These are phyloP conservation scores for Pomacea canaliculata DNA, from an alignment of 2,888 invertebrate species.

Conservation along the genomic window DNA sequence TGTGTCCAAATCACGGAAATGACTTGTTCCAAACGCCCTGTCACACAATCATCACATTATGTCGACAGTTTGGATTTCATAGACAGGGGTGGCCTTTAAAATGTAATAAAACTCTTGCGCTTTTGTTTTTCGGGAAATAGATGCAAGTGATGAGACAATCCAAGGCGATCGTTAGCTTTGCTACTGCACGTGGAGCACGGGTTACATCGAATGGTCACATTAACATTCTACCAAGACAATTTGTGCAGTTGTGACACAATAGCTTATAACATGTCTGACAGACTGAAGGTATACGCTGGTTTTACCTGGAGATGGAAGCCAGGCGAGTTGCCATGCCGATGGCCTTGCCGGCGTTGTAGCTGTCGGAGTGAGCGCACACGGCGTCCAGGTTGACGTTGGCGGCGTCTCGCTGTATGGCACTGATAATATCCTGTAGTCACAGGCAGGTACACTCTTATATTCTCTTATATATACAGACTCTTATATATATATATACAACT, in stretches of 20 bases:
- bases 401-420: conserved; percentile 49
- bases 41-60: background rate
- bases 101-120: background rate
- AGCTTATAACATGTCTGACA: too few species aligned
- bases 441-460: too few species aligned
- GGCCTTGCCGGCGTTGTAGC: conserved; percentile 54
- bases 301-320: conserved; percentile 48
- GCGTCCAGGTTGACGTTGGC: conserved; percentile 41
- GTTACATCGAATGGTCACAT: too few species aligned
- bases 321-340: conserved; percentile 50
- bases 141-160: too few species aligned
- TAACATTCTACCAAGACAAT: too few species aligned
- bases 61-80: background rate
- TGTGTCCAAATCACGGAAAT: conserved; percentile 43
- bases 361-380: conserved; percentile 46
- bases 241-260: too few species aligned
- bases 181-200: too few species aligned
- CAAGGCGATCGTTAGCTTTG: too few species aligned
- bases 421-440: conserved; percentile 42
- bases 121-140: too few species aligned
- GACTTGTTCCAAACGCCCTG: conserved; percentile 49
- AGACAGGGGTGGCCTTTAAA: background rate
- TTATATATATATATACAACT: too few species aligned
- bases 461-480: too few species aligned
- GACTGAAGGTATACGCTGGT: too few species aligned